Evolutionary conservation across 2,888 invertebrate genomes (phyloP).

Genomic region (Drymonia ruficornis): DNA sequence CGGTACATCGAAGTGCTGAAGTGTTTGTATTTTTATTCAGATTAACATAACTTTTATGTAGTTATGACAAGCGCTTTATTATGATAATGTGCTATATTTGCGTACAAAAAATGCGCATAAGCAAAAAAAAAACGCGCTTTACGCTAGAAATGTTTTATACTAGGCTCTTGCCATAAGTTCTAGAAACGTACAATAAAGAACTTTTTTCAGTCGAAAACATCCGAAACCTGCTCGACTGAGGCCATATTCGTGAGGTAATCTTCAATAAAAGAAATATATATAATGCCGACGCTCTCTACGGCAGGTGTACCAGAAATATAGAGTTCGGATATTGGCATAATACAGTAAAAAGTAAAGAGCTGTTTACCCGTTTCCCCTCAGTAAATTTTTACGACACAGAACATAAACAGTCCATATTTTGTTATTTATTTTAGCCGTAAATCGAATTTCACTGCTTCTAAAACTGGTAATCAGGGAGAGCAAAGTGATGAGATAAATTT

Average conservation of each 20-base stretch:
- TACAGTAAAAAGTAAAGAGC: neutral
- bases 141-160: no score
- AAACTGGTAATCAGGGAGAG: neutral
- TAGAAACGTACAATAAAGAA: no score
- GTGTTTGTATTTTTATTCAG: no score
- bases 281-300: neutral
- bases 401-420: conserved; percentile 4
- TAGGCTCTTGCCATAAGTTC: no score
- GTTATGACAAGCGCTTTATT: no score
- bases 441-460: neutral
- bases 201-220: neutral
- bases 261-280: neutral
- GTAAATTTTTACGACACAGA: conserved; percentile 1
- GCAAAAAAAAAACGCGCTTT: no score
- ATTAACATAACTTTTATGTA: no score
- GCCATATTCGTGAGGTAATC: neutral
- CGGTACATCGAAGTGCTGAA: no score
- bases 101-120: no score
- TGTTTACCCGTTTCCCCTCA: neutral
- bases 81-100: no score
- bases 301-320: conserved; percentile 1
- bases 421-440: neutral
- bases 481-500: neutral
- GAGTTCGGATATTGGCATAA: neutral
- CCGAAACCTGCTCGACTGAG: neutral